phyloP scores from a whole-genome alignment of 2,113 vertebrate genomes.

The Oreotrochilus melanogaster region DNA sequence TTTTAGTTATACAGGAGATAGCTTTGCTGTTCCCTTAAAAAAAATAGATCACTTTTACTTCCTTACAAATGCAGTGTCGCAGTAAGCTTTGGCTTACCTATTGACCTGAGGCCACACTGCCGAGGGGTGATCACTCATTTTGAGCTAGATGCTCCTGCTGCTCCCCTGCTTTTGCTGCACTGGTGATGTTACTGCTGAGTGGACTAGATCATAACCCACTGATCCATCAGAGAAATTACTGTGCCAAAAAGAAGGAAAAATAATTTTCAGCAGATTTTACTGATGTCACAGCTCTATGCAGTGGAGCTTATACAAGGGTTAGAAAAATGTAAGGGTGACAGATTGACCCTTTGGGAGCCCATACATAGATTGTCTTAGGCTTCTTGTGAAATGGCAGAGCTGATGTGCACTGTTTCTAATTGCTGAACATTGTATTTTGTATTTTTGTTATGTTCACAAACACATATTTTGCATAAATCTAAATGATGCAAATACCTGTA shows the following conservation, averaged over 20 bases:
- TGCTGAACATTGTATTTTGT: background rate
- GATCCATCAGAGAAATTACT: background rate
- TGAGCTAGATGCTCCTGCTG: background rate
- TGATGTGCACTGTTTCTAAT: background rate
- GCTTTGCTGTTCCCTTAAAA: background rate
- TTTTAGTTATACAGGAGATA: background rate
- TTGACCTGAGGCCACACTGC: background rate
- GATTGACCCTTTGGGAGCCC: background rate
- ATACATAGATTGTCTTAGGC: rapidly evolving
- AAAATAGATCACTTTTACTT: background rate
- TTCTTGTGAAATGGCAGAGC: background rate
- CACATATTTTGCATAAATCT: background rate
- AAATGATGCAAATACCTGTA: rapidly evolving
- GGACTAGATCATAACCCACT: background rate
- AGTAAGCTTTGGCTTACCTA: background rate
- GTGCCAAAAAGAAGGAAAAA: background rate
- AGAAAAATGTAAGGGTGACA: background rate
- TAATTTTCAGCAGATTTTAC: background rate
- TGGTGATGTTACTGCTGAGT: background rate
- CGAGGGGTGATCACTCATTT: background rate
- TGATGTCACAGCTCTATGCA: background rate
- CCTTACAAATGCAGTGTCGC: background rate
- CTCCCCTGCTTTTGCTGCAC: background rate
- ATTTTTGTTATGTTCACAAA: background rate
- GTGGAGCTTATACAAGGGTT: background rate